phyloP scores from a whole-genome alignment of 2,888 invertebrate genomes.

The Tiliacea citrago region DNA sequence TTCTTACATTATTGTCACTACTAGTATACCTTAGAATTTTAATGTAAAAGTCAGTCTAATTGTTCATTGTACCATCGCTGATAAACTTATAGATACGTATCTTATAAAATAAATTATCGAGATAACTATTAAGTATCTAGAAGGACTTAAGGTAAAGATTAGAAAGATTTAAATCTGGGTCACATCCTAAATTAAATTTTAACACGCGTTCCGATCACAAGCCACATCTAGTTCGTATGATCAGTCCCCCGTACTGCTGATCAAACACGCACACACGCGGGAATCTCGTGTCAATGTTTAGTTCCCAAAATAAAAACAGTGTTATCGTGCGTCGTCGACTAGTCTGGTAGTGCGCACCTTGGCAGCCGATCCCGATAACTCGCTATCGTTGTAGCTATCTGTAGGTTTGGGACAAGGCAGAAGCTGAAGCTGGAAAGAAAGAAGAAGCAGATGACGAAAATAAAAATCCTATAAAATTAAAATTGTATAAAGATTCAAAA shows the following conservation, averaged over 20 bases:
- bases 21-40: too few species aligned
- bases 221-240: background rate
- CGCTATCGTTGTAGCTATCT: slow-evolving; percentile 69
- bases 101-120: background rate
- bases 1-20: background rate
- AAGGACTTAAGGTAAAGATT: background rate
- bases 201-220: background rate
- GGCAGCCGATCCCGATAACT: slow-evolving; percentile 82
- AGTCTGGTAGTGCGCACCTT: slow-evolving; percentile 85
- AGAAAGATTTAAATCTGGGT: background rate
- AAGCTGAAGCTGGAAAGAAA: slow-evolving; percentile 4
- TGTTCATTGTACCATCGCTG: background rate
- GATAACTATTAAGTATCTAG: background rate
- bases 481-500: background rate
- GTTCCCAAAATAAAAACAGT: slow-evolving; percentile 69
- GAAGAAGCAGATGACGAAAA: background rate
- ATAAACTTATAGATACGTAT: background rate
- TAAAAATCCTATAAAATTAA: background rate
- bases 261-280: slow-evolving; percentile 35
- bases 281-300: slow-evolving; percentile 62
- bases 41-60: background rate
- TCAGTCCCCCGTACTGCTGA: slow-evolving; percentile 3
- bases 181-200: background rate
- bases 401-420: slow-evolving; percentile 40
- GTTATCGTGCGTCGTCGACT: slow-evolving; percentile 83